Percentiles rank a stretch among this genome's conserved stretches.
These are phyloP conservation scores for Phalera bucephala DNA, from an alignment of 2,888 invertebrate species.

Conservation along the genomic window DNA sequence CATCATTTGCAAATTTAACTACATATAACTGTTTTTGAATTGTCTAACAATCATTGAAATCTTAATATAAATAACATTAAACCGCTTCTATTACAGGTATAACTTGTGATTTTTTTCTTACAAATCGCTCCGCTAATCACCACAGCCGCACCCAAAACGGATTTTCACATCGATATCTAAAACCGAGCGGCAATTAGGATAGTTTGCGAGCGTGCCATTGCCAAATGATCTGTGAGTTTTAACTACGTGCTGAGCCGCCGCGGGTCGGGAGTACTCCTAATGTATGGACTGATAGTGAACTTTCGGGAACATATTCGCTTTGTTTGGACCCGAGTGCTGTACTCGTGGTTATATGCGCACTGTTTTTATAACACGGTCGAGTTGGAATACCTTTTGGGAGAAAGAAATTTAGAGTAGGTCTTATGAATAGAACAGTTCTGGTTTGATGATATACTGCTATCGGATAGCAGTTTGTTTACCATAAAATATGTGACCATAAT, in stretches of 20 bases:
- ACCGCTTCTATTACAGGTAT: neutral
- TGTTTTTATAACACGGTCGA: too few relatives aligned
- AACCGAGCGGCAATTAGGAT: conserved; percentile 67
- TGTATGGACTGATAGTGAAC: conserved; percentile 1
- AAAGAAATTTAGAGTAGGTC: too few relatives aligned
- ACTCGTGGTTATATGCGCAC: too few relatives aligned
- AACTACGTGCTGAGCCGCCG: conserved; percentile 29
- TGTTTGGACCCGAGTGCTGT: too few relatives aligned
- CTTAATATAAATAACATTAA: conserved; percentile 1
- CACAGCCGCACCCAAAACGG: conserved; percentile 16
- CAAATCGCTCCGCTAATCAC: conserved; percentile 15
- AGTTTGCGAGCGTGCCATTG: conserved; percentile 64
- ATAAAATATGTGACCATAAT: too few relatives aligned
- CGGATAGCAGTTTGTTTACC: too few relatives aligned
- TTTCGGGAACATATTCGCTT: neutral
- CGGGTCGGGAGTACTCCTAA: conserved; percentile 6
- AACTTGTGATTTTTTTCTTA: neutral
- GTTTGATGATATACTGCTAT: too few relatives aligned
- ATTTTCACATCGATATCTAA: conserved; percentile 55
- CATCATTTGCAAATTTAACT: too few relatives aligned
- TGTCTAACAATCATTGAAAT: too few relatives aligned
- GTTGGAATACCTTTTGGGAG: too few relatives aligned
- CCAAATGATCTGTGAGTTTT: conserved; percentile 67
- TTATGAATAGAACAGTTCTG: too few relatives aligned
- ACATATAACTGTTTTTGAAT: too few relatives aligned